Evolutionary conservation across 1,140 invertebrate genomes (phyloP).

Genomic region (Diachasmimorpha longicaudata): DNA sequence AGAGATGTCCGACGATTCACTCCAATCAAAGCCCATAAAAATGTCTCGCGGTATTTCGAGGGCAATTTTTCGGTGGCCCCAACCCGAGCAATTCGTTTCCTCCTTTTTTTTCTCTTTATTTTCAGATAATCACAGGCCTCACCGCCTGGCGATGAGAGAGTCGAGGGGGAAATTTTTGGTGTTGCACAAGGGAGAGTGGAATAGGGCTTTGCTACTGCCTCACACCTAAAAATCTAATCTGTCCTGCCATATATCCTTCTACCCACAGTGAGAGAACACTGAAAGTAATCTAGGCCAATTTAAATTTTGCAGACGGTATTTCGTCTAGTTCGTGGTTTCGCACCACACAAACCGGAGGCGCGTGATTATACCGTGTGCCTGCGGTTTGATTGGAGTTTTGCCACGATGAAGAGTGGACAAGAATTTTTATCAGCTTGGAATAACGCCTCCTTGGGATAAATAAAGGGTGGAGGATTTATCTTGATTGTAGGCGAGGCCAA

Average conservation of each 20-base stretch:
- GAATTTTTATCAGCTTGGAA: conserved; percentile 31
- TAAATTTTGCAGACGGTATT: conserved; percentile 48
- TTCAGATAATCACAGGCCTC: conserved; percentile 51
- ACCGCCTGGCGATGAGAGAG: conserved; percentile 4
- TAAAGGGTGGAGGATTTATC: not conserved
- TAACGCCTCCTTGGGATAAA: conserved; percentile 1
- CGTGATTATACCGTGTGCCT: conserved; percentile 39
- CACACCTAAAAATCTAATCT: not conserved
- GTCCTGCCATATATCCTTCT: not conserved
- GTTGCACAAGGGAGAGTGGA: not conserved
- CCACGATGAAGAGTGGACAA: conserved; percentile 31
- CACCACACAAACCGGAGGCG: conserved; percentile 11
- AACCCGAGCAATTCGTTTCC: conserved; percentile 17
- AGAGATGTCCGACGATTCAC: conserved; percentile 43
- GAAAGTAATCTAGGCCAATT: conserved; percentile 49
- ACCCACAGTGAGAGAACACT: conserved; percentile 3
- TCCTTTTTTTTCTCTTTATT: conserved; percentile 18
- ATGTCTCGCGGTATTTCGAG: conserved; percentile 50
- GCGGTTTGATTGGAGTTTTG: conserved; percentile 44
- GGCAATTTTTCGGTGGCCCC: conserved; percentile 56
- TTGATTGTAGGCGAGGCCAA: not conserved
- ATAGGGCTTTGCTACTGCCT: not conserved
- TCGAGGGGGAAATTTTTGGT: not conserved
- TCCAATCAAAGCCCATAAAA: conserved; percentile 50
- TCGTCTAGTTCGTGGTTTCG: conserved; percentile 34